Conservation (phyloP, 1,140 invertebrate genomes). For the Sarcophaga peregrina region DNA sequence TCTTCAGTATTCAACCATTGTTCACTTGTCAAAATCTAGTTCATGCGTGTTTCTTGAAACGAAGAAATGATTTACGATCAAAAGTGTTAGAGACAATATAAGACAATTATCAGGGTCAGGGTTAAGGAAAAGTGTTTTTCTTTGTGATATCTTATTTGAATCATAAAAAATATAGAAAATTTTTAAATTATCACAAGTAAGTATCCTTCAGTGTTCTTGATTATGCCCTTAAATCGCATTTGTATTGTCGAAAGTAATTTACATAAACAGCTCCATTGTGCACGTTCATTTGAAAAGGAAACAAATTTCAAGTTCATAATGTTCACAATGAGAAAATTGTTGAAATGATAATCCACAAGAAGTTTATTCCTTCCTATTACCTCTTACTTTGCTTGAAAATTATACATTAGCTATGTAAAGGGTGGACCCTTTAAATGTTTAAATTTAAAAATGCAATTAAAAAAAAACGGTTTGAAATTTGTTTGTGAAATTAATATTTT, state of each 20-base stretch:
- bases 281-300: background rate
- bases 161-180: no score
- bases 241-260: background rate
- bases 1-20: background rate
- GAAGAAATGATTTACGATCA: background rate
- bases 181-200: no score
- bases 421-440: no score
- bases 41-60: background rate
- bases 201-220: no score
- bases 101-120: slow-evolving; percentile 18
- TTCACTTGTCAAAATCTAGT: slow-evolving; percentile 21
- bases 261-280: background rate
- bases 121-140: background rate
- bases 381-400: no score
- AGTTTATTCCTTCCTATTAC: no score
- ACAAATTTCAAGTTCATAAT: background rate
- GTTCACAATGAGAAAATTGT: background rate
- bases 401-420: no score
- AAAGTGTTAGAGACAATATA: background rate
- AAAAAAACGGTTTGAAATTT: no score
- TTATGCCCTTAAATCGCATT: background rate
- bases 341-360: no score
- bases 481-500: no score
- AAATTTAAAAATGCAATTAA: no score
- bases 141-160: background rate